Percentiles rank a stretch among this genome's conserved stretches.
Evolutionary conservation across 2,113 vertebrate species (phyloP).

Genomic region (Anas platyrhynchos): DNA sequence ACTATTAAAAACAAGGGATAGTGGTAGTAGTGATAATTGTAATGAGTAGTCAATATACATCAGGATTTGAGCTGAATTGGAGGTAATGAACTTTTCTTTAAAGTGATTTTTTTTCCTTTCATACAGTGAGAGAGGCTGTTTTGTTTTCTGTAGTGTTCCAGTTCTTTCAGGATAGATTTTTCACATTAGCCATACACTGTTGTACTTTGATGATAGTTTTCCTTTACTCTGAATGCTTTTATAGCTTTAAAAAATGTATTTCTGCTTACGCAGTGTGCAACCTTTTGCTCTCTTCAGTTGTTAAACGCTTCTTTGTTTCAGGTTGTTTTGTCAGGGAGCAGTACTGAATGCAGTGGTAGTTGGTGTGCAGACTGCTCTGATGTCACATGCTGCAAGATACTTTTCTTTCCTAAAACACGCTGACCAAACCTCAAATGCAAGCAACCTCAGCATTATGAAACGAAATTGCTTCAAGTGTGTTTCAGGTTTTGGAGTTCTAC

Average conservation of each 20-base stretch:
- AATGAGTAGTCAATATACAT: not conserved
- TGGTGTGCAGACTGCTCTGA: not conserved
- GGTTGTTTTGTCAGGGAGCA: not conserved
- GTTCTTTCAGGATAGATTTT: conserved; percentile 22
- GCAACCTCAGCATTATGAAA: not conserved
- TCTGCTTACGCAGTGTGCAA: not conserved
- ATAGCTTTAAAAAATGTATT: not conserved
- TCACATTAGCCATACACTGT: not conserved
- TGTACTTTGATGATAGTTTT: not conserved
- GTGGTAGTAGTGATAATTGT: not conserved
- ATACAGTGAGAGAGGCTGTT: not conserved
- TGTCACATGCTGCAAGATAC: not conserved
- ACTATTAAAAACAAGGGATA: not conserved
- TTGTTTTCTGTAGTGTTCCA: not conserved
- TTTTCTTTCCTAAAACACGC: not conserved
- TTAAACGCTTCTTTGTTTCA: not conserved
- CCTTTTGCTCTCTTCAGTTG: not conserved
- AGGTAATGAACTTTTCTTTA: not conserved
- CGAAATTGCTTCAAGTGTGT: not conserved
- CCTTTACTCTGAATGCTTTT: not conserved
- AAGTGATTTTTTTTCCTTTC: not conserved
- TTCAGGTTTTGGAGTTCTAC: not conserved
- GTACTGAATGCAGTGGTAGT: not conserved
- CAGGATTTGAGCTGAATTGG: not conserved
- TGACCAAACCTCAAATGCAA: not conserved